Evolutionary conservation across 2,888 invertebrate genomes (phyloP).

Genomic region (Eupithecia pulchellata): DNA sequence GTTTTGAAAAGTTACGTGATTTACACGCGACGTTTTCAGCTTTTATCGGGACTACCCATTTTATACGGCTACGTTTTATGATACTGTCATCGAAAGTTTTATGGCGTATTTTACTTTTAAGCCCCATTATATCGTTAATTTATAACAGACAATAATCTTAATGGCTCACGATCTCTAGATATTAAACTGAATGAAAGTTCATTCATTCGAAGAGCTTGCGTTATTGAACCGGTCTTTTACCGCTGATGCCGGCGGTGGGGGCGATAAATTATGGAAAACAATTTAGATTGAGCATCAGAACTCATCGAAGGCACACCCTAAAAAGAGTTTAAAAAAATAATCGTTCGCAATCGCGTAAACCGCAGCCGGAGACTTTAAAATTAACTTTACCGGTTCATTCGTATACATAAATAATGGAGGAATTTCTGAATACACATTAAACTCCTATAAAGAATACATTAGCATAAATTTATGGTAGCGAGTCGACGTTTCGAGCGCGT

Average conservation of each 20-base stretch:
- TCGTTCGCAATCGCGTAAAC: slow-evolving; percentile 72
- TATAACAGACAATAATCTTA: slow-evolving; percentile 57
- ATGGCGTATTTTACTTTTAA: slow-evolving; percentile 70
- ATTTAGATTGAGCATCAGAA: slow-evolving; percentile 61
- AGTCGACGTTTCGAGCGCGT: slow-evolving; percentile 84
- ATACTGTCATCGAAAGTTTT: slow-evolving; percentile 74
- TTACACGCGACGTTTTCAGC: slow-evolving; percentile 82
- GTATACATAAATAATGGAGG: slow-evolving; percentile 85
- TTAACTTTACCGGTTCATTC: slow-evolving; percentile 85
- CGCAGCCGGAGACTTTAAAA: slow-evolving; percentile 82
- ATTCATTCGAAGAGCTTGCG: slow-evolving; percentile 54
- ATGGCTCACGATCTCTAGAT: slow-evolving; percentile 43
- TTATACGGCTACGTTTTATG: slow-evolving; percentile 73
- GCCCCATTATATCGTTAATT: slow-evolving; percentile 64
- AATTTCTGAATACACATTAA: slow-evolving; percentile 86
- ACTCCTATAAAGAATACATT: slow-evolving; percentile 86
- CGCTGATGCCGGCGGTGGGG: slow-evolving; percentile 36
- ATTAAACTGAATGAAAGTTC: slow-evolving; percentile 54
- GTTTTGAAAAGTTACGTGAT: slow-evolving; percentile 84
- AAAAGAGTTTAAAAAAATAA: slow-evolving; percentile 68
- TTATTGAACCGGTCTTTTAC: slow-evolving; percentile 57
- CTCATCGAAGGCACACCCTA: slow-evolving; percentile 64
- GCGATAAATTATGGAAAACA: slow-evolving; percentile 60
- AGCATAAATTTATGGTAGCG: slow-evolving; percentile 85
- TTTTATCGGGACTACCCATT: slow-evolving; percentile 74